Evolutionary conservation across 2,113 vertebrate species (phyloP), one percentile per base, ranked within the genome.

Genomic region (Crotalus helleri): DNA sequence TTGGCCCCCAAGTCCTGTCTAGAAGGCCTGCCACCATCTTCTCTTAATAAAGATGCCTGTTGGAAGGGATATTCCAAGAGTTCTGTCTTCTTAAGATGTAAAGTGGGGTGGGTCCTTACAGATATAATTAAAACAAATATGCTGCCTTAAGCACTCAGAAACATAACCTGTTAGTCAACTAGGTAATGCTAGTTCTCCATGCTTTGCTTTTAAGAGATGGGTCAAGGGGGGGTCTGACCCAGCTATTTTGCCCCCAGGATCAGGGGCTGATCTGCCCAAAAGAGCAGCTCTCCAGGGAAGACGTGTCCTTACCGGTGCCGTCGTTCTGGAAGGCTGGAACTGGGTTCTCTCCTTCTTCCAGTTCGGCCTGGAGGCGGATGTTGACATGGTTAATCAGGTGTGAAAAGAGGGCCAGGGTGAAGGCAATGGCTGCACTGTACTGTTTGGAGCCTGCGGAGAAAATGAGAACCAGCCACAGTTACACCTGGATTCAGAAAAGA

Each of bases 371-470:
- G 93, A 99, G 98, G 54, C 99, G 98, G 91, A 99, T 99, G 95
- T 99, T 99, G 91, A 99, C 99, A 17, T 99, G 99, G 94, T 99
- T 99, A 53, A 99, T 98, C 59, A 99, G 98, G 92, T 99, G 99
- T 19, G 99, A 99, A 97, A 99, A 99, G 86, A 99, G 98, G 3
- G 99, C 99, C 97, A 99, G 97, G 0, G 98, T 99, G 93, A 99
- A 99, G 0, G 99, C 99, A 2, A 99, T 99, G 94, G 99, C 99
- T 0, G 99, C 98, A 0, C 99, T 99, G 97, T 99, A 99, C 97
- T 99, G 99, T 97, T 99, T 99, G 0, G 98, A 99, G 44, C 99
- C 99, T 99, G 93, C 85, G 64, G 1, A 94, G 58, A 94, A 53
- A 49, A 74, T 1, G 1, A 17, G 13, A 39, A 81, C 2, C 15